Conservation (phyloP, 2,888 invertebrate species). For the Notodromas monacha region DNA sequence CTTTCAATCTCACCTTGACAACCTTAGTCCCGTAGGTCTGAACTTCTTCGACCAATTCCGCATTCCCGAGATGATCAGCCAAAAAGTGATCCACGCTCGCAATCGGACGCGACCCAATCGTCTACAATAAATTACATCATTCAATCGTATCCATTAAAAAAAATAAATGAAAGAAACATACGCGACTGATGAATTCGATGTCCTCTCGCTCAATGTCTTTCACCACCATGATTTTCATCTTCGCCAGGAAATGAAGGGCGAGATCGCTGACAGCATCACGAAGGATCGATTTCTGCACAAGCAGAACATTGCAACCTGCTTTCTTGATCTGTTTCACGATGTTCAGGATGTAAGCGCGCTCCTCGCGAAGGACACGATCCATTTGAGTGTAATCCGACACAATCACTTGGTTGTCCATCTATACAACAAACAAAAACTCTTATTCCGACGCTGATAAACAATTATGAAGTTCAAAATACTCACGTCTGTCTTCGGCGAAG, state of each 20-base stretch:
- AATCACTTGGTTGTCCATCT: conserved; percentile 71
- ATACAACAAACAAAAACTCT: conserved; percentile 10
- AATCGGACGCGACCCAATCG: conserved; percentile 67
- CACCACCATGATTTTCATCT: conserved; percentile 92
- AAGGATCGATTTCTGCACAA: conserved; percentile 51
- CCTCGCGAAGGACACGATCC: conserved; percentile 91
- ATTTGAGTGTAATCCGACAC: conserved; percentile 98
- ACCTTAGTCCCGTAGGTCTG: conserved; percentile 57
- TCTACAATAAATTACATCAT: conserved; percentile 17
- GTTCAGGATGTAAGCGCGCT: conserved; percentile 82
- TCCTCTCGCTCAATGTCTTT: conserved; percentile 95
- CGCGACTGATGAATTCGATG: conserved; percentile 81
- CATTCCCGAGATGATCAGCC: conserved; percentile 57
- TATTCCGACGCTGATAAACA: background rate
- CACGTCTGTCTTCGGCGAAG: conserved; percentile 93
- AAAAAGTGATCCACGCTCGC: conserved; percentile 94
- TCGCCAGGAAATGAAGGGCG: conserved; percentile 87
- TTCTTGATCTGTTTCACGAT: conserved; percentile 97
- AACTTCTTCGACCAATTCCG: conserved; percentile 78
- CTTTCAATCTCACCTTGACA: conserved; percentile 32
- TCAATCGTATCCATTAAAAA: background rate
- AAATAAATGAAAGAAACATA: conserved; percentile 12
- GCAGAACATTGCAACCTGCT: conserved; percentile 79
- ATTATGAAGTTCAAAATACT: no score
- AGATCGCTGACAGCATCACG: conserved; percentile 89